These are phyloP conservation scores for Coleophora deauratella DNA, from an alignment of 2,888 invertebrate genomes.

Conservation along the genomic window DNA sequence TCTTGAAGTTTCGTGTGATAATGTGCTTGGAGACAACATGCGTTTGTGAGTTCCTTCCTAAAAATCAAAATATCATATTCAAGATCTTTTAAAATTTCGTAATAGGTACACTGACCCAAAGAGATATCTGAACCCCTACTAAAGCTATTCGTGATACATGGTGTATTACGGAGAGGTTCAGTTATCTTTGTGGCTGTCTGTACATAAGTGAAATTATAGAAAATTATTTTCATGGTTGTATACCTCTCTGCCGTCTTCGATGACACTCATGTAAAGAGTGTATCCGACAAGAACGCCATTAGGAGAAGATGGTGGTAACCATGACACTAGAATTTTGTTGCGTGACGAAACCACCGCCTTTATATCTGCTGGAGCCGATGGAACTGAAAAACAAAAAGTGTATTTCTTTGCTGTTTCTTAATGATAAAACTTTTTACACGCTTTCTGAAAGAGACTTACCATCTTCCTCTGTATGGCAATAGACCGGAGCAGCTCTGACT, in stretches of 20 bases:
- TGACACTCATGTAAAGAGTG: constrained; percentile 86
- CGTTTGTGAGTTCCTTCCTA: constrained; percentile 84
- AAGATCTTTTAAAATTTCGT: neutral
- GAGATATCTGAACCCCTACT: too few relatives aligned
- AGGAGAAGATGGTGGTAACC: constrained; percentile 88
- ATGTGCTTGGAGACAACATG: constrained; percentile 79
- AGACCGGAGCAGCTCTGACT: constrained; percentile 86
- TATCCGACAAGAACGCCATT: constrained; percentile 90
- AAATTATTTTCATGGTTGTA: constrained; percentile 1
- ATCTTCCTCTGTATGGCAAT: constrained; percentile 92
- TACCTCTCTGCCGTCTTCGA: constrained; percentile 83
- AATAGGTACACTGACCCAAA: too few relatives aligned
- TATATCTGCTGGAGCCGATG: constrained; percentile 91
- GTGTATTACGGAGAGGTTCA: too few relatives aligned
- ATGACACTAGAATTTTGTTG: constrained; percentile 89
- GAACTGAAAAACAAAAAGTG: constrained; percentile 73
- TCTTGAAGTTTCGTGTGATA: constrained; percentile 81
- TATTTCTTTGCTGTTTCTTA: neutral
- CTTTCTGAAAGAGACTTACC: constrained; percentile 71
- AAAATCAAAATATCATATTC: neutral
- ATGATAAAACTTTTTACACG: too few relatives aligned
- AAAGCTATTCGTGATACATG: too few relatives aligned
- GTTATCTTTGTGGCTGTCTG: too few relatives aligned
- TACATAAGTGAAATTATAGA: too few relatives aligned
- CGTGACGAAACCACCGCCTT: constrained; percentile 91